Evolutionary conservation across 2,113 vertebrate genomes (phyloP), one percentile per base, ranked within the genome.

Genomic region (Eolophus roseicapilla): DNA sequence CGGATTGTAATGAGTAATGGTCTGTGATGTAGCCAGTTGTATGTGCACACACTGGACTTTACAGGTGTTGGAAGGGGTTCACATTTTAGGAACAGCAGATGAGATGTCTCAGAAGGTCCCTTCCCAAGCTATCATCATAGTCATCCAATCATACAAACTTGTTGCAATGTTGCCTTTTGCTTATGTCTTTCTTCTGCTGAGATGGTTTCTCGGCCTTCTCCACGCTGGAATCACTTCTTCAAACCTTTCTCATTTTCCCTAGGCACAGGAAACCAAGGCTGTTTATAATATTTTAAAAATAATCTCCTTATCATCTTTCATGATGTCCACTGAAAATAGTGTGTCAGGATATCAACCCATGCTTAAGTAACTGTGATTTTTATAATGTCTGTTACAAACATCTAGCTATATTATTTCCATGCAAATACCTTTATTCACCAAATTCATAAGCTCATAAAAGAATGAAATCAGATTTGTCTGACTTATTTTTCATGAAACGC

Each of bases 381-480:
- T 78, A 5, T 7, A 43, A 43, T 10, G 10, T 28, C 79, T 55
- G 29, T 2, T 21, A 21, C 41, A 71, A 37, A 82, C 62, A 31
- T 50, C 46, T 18, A 43, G 7, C 64, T 69, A 3, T 33, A 19
- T 29, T n/a, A 5, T n/a, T 88, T 44, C 67, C 52, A 49, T 44
- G 24, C 78, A n/a, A 79, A 89, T 53, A 46, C 23, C 41, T 86
- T 90, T 83, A 39, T 80, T 85, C 78, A 43, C 63, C n/a, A 12
- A 67, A 41, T 73, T 52, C 39, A 15, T 55, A 46, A 90, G 47
- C 90, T 88, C 53, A 17, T 78, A 25, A 47, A 91, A 86, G 67
- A 95, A 92, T 39, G 63, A 73, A 86, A 95, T 93, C 75, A 77
- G 82, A 77, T 95, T 81, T 95, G 33, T 86, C 79, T 90, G 85